phyloP scores from a whole-genome alignment of 2,888 invertebrate species.

The Terebella lapidaria region DNA sequence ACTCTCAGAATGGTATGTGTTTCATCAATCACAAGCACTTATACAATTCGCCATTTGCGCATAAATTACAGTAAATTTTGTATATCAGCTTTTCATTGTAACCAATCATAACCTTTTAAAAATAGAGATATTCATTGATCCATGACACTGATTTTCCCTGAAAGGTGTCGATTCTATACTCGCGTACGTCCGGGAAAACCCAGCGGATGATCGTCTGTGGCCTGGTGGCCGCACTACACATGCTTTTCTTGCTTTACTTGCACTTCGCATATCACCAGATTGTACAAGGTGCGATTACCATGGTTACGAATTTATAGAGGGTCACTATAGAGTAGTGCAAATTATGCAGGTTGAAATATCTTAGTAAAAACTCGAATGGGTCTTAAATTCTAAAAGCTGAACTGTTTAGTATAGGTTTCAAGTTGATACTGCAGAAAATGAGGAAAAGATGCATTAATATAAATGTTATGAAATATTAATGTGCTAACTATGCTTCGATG shows the following conservation, averaged over 20 bases:
- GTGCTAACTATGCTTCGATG: too few species aligned
- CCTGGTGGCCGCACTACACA: conserved; percentile 46
- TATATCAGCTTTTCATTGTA: not conserved
- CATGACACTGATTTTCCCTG: conserved; percentile 18
- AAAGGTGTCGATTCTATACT: conserved; percentile 1
- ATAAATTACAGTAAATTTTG: not conserved
- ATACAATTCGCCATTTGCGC: not conserved
- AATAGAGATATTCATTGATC: not conserved
- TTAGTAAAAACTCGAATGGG: too few species aligned
- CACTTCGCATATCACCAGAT: conserved; percentile 57
- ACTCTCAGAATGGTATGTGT: conserved; percentile 51
- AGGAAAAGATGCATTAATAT: too few species aligned
- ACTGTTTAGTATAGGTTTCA: too few species aligned
- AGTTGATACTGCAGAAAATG: too few species aligned
- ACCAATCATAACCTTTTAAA: too few species aligned
- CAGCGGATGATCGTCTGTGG: conserved; percentile 49
- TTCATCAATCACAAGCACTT: not conserved
- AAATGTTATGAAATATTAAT: too few species aligned
- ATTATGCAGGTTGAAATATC: too few species aligned
- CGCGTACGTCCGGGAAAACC: conserved; percentile 34
- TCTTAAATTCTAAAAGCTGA: too few species aligned
- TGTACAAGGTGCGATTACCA: conserved; percentile 49
- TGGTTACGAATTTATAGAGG: too few species aligned
- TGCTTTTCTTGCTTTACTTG: conserved; percentile 55
- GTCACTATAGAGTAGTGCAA: too few species aligned